Percentiles rank a stretch among this genome's conserved stretches.
Conservation (phyloP, 2,113 vertebrate genomes). For the Nicator chloris region DNA sequence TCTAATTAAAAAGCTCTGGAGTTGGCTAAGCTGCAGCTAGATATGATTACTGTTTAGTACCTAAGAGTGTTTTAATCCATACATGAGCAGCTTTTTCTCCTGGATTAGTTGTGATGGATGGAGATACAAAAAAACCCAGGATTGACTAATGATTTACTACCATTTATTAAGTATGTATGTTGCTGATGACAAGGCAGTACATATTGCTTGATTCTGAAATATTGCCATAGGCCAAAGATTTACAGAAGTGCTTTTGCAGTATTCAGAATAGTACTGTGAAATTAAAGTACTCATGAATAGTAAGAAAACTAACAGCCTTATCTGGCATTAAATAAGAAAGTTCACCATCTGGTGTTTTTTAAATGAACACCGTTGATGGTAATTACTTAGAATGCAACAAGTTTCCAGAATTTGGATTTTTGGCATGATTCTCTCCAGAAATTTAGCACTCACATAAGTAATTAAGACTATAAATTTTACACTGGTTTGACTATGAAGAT, state of each 20-base stretch:
- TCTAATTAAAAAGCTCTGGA: constrained; percentile 21
- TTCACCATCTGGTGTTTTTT: constrained; percentile 59
- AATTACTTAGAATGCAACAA: constrained; percentile 41
- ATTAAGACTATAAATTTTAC: constrained; percentile 58
- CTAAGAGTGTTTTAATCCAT: constrained; percentile 1
- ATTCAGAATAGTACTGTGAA: constrained; percentile 10
- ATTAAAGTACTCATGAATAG: constrained; percentile 25
- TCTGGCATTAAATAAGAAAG: constrained; percentile 38
- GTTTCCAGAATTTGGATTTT: constrained; percentile 35
- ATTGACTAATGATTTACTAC: neutral
- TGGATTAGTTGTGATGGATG: constrained; percentile 7
- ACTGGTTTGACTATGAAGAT: constrained; percentile 9
- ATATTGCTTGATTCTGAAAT: neutral
- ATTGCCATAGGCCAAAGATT: neutral
- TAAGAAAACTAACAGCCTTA: constrained; percentile 36
- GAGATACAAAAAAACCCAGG: neutral
- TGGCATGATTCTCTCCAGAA: constrained; percentile 28
- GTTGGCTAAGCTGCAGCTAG: neutral
- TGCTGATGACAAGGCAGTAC: neutral
- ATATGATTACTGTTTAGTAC: constrained; percentile 25
- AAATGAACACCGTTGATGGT: constrained; percentile 47
- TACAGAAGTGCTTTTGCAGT: neutral
- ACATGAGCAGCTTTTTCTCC: neutral
- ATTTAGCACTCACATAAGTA: constrained; percentile 30
- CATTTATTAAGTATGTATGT: neutral